phyloP scores from a whole-genome alignment of 2,888 invertebrate species.

The Tolmerus cingulatus region DNA sequence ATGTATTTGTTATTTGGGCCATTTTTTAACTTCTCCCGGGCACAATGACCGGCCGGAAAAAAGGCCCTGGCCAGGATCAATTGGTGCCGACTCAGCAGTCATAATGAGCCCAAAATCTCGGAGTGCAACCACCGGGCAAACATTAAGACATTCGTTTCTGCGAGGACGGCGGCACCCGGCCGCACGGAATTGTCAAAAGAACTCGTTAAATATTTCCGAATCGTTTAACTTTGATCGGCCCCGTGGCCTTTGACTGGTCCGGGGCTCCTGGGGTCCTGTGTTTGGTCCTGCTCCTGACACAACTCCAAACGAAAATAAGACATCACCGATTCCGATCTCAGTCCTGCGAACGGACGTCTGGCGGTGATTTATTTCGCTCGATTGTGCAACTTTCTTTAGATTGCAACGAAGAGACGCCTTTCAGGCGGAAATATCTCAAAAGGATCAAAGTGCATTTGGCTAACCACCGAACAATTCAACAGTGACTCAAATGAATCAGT shows the following conservation, averaged over 20 bases:
- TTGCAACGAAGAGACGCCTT: neutral
- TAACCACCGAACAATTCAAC: slow-evolving; percentile 31
- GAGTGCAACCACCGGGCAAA: slow-evolving; percentile 21
- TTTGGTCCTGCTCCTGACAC: slow-evolving; percentile 22
- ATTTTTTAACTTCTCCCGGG: slow-evolving; percentile 35
- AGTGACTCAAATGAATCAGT: neutral
- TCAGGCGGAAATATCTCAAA: slow-evolving; percentile 19
- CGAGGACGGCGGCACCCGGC: neutral
- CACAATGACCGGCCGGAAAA: slow-evolving; percentile 8
- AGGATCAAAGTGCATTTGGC: slow-evolving; percentile 30
- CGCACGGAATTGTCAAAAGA: slow-evolving; percentile 35
- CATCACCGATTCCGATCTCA: neutral
- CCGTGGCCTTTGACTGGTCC: slow-evolving; percentile 27
- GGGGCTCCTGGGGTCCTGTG: slow-evolving; percentile 21
- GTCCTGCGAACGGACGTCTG: neutral
- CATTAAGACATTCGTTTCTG: slow-evolving; percentile 11
- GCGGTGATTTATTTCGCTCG: slow-evolving; percentile 29
- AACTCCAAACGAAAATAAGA: slow-evolving; percentile 27
- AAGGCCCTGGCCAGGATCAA: slow-evolving; percentile 23
- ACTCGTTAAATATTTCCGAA: slow-evolving; percentile 42
- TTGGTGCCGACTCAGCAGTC: slow-evolving; percentile 24
- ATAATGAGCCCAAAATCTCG: slow-evolving; percentile 22
- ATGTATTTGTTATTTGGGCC: slow-evolving; percentile 7
- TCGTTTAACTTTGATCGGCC: slow-evolving; percentile 40
- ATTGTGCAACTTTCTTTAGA: slow-evolving; percentile 6